These are phyloP conservation scores for Phalacrocorax pelagicus DNA, from an alignment of 2,113 vertebrate genomes.

Conservation along the genomic window DNA sequence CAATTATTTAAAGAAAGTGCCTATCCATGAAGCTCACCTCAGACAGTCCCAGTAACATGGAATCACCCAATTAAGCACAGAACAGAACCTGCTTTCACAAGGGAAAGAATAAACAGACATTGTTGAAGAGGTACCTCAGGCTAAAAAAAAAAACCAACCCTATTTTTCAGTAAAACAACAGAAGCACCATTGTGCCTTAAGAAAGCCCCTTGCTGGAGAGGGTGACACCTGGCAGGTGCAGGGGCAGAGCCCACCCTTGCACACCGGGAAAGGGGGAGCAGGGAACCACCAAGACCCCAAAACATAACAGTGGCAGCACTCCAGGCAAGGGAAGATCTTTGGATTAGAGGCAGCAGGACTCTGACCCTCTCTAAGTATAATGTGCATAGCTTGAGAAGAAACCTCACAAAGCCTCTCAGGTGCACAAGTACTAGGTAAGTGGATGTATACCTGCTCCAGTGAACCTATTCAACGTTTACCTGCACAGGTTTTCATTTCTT, in stretches of 20 bases:
- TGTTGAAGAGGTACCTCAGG: not conserved
- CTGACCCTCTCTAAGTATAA: not conserved
- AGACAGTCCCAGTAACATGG: not conserved
- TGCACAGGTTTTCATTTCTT: not conserved
- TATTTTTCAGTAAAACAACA: not conserved
- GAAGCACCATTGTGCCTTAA: not conserved
- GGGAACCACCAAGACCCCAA: not conserved
- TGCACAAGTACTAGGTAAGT: not conserved
- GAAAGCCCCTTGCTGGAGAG: not conserved
- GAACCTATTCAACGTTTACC: not conserved
- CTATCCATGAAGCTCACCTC: not conserved
- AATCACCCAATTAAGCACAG: not conserved
- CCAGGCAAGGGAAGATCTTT: not conserved
- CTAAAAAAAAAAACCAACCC: not conserved
- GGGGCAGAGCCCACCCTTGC: not conserved
- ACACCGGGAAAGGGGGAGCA: not conserved
- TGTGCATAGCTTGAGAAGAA: not conserved
- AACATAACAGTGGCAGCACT: fast-evolving
- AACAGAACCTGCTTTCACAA: not conserved
- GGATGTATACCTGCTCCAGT: not conserved
- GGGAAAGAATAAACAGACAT: not conserved
- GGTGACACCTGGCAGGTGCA: not conserved
- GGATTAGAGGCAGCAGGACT: not conserved
- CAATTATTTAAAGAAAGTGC: not conserved
- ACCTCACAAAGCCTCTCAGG: not conserved